Base-by-base conservation (phyloP, 2,888 invertebrate genomes). In the Acrobasis consociella region DNA sequence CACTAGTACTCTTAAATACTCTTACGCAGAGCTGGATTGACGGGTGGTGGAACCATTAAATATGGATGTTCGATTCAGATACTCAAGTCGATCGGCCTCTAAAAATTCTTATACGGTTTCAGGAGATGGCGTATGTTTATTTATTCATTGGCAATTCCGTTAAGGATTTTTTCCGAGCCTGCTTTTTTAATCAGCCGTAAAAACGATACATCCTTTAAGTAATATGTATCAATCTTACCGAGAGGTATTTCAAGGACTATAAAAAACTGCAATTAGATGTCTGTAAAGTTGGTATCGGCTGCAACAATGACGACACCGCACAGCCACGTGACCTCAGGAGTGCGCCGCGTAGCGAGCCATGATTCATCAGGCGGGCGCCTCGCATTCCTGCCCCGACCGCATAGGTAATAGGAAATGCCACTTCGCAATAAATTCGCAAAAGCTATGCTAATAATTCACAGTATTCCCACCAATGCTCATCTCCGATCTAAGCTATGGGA, bases 381-480 rank as follows among this genome's bases (percentile, higher is more conserved):
- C 80, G 80, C 84, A 89, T 88, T 86, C 89, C 87, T 73, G 67
- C 75, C 76, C 67, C 77, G 70, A 77, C 80, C 81, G 84, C 85
- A 85, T 85, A 86, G 86, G 77, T 84, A 89, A 90, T 89, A 83
- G 85, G 82, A 87, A 89, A 89, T 88, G 79, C 86, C 86, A 81
- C 80, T 80, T 79, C 76, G 77, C 80, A 80, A 85, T 85, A 83
- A 85, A 83, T 86, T 81, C 72, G 74, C 76, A 70, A 81, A 78
- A 72, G 72, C 77, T 78, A 78, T 79, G 76, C 75, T 74, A 76
- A 79, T 76, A 77, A 77, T 74, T 76, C 68, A 72, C 73, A 74
- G 73, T 76, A 76, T 72, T 73, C 73, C 66, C 59, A 65, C 68
- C 64, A 69, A 71, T 74, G 69, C 75, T 71, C 68, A 74, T 68